phyloP scores from a whole-genome alignment of 2,113 vertebrate species.

The Chinchilla lanigera region DNA sequence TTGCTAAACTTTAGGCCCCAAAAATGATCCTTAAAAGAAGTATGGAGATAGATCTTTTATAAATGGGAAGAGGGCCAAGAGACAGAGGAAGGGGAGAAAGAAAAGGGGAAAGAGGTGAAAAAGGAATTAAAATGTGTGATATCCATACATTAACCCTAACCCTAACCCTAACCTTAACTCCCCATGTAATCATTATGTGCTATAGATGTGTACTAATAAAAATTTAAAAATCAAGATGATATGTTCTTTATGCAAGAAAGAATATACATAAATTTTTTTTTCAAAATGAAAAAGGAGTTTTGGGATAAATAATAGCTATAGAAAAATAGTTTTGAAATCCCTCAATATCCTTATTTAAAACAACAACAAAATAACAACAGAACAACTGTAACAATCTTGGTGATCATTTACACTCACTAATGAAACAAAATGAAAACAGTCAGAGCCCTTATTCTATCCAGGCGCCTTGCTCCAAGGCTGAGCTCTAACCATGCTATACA shows the following conservation, averaged over 20 bases:
- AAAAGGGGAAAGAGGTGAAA: not conserved
- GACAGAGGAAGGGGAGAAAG: not conserved
- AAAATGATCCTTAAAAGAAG: not conserved
- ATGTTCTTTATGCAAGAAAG: not conserved
- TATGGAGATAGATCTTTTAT: not conserved
- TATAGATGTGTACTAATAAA: not conserved
- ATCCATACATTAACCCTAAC: not conserved
- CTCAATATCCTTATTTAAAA: not conserved
- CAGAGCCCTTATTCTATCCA: not conserved
- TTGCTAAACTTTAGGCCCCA: not conserved
- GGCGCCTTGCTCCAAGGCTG: not conserved
- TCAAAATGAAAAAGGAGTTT: not conserved
- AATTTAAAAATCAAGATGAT: not conserved
- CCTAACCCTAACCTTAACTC: no score
- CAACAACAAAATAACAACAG: not conserved
- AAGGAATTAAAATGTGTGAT: not conserved
- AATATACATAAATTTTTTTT: not conserved
- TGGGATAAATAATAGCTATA: not conserved
- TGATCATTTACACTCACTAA: not conserved
- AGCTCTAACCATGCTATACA: accelerated
- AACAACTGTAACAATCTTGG: not conserved
- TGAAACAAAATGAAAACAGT: not conserved
- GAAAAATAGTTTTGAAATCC: not conserved
- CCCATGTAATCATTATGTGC: not conserved
- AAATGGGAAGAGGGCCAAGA: not conserved